Evolutionary conservation across 2,888 invertebrate genomes (phyloP), one percentile per base, ranked within the genome.

Genomic region (Cinara cedri): DNA sequence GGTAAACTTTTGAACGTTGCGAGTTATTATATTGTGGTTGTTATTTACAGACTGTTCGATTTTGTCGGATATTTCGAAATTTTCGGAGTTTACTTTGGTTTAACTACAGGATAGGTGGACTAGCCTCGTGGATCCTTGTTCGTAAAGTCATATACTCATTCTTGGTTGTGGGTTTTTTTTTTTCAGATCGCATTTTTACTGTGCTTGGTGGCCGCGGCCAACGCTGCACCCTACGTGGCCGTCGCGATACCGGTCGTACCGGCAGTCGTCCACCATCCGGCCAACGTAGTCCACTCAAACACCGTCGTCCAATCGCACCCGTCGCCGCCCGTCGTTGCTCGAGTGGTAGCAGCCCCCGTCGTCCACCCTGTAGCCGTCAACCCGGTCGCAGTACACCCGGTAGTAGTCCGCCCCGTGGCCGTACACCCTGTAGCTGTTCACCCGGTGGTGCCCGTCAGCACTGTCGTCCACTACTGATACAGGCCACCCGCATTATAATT

Each of bases 151-250:
- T n/a, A n/a, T n/a, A n/a, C n/a, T n/a, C n/a, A n/a, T n/a, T n/a
- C n/a, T n/a, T n/a, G n/a, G n/a, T n/a, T n/a, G n/a, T n/a, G n/a
- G n/a, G n/a, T 34, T 34, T 34, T 34, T 34, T 34, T 34, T 34
- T 34, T 84, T 24, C 85, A 89, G 89, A 84, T 89, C 82, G 86
- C 86, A 75, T 86, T 89, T 85, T 85, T 86, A 24, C 26, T 65
- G 46, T 70, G 42, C 24, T 34, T 89, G 84, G 83, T 88, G 85
- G 88, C 88, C 82, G 87, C 86, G 85, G 88, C 84, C 78, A 82
- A 82, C 81, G 84, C 85, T 82, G 84, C 83, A 85, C 87, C 87
- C 75, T 86, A 83, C 11, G 82, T 83, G 14, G 81, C 85, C 10
- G 81, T 87, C 0, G 86, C 34, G 34, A 6, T 87, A 14, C 74